These are phyloP conservation scores for Malurus elegans DNA, from an alignment of 2,113 vertebrate genomes.

Conservation along the genomic window DNA sequence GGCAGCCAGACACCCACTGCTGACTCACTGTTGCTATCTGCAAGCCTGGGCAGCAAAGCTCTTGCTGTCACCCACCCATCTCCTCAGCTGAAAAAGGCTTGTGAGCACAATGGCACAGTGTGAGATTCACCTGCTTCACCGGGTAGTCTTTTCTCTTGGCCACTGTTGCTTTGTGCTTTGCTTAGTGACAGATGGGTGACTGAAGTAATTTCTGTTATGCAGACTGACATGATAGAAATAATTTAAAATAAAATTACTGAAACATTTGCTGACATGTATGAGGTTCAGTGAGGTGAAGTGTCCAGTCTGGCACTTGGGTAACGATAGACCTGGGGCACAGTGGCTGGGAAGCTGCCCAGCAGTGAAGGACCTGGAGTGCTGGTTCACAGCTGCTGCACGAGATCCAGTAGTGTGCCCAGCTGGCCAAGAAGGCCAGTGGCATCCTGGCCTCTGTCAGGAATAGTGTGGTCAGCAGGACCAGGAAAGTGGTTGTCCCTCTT, in stretches of 20 bases:
- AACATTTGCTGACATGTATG: neutral
- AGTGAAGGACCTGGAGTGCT: neutral
- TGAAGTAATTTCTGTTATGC: neutral
- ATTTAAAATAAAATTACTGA: neutral
- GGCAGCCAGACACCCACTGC: neutral
- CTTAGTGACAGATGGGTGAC: neutral
- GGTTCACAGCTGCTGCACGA: neutral
- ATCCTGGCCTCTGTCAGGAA: neutral
- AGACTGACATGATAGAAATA: neutral
- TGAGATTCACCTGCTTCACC: neutral
- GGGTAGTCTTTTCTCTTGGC: neutral
- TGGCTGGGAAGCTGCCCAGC: neutral
- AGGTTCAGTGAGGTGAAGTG: neutral
- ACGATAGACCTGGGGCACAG: neutral
- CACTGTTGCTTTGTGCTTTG: neutral
- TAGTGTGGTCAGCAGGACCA: neutral
- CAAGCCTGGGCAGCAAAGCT: neutral
- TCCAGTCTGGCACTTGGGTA: neutral
- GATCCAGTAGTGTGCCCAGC: neutral
- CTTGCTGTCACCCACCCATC: neutral
- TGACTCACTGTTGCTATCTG: slow-evolving; percentile 1
- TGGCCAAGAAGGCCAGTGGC: neutral
- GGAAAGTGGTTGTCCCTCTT: neutral
- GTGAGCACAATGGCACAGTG: neutral
- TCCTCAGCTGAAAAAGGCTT: neutral